Evolutionary conservation across 2,113 vertebrate genomes (phyloP).

Genomic region (Ciconia boyciana): DNA sequence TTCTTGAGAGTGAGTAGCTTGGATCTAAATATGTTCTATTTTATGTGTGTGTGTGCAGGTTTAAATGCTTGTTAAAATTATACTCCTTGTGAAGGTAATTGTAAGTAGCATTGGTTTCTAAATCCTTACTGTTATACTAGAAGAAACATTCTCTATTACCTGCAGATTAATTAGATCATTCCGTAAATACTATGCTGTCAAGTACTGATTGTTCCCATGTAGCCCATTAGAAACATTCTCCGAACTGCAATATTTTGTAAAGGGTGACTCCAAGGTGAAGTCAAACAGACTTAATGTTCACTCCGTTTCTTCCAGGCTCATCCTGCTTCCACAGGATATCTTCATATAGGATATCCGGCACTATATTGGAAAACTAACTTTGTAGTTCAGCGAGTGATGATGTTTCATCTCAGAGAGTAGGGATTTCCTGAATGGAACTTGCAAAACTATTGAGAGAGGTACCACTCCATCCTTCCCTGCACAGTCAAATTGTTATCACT

Average conservation of each 20-base stretch:
- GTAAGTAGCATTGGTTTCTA: background rate
- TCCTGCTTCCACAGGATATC: conserved; percentile 46
- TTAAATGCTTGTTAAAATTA: background rate
- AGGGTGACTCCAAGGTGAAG: background rate
- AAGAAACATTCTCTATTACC: background rate
- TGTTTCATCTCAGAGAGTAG: background rate
- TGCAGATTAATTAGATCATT: background rate
- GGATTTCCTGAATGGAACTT: conserved; percentile 29
- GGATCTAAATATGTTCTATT: background rate
- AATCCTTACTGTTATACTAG: background rate
- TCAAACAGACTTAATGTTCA: background rate
- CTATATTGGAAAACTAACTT: background rate
- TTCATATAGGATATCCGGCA: conserved; percentile 17
- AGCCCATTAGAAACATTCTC: background rate
- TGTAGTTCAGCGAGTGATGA: background rate
- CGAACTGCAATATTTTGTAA: background rate
- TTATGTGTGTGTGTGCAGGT: rapidly evolving
- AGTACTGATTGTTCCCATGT: background rate
- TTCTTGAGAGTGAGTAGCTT: background rate
- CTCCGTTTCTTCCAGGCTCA: background rate
- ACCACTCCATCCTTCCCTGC: background rate
- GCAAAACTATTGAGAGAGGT: background rate
- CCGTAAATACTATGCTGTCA: background rate
- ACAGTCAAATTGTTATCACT: background rate
- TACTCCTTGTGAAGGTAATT: background rate